Evolutionary conservation across 2,113 vertebrate genomes (phyloP).

Genomic region (Phrynocephalus versicolor): DNA sequence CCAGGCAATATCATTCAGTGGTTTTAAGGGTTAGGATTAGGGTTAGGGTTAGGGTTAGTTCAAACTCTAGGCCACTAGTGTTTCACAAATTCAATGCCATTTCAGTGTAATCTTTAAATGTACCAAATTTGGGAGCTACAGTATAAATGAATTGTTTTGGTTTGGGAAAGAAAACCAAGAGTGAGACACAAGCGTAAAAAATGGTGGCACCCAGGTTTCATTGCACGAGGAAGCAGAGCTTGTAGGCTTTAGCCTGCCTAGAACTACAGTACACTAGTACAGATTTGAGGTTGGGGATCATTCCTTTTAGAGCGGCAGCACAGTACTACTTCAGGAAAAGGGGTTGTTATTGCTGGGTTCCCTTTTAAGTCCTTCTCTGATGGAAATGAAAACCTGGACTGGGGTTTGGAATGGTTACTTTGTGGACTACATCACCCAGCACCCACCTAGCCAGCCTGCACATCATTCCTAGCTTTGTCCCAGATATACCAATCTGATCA

Average conservation of each 20-base stretch:
- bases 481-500: background rate
- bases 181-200: background rate
- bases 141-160: background rate
- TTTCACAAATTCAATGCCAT: slow-evolving; percentile 24
- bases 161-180: background rate
- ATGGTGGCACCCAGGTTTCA: background rate
- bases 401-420: background rate
- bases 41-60: no score
- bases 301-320: background rate
- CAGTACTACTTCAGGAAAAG: accelerated
- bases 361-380: background rate
- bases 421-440: background rate
- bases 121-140: background rate
- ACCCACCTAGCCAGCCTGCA: background rate
- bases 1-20: slow-evolving; percentile 6
- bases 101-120: slow-evolving; percentile 40
- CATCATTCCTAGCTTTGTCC: background rate
- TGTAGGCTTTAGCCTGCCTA: no score
- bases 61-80: background rate
- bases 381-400: background rate
- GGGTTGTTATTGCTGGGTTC: background rate
- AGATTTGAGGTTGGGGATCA: background rate
- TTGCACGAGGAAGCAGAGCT: background rate
- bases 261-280: no score
- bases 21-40: background rate